Conservation (phyloP, 2,113 vertebrate genomes). For the Thermophis baileyi region DNA sequence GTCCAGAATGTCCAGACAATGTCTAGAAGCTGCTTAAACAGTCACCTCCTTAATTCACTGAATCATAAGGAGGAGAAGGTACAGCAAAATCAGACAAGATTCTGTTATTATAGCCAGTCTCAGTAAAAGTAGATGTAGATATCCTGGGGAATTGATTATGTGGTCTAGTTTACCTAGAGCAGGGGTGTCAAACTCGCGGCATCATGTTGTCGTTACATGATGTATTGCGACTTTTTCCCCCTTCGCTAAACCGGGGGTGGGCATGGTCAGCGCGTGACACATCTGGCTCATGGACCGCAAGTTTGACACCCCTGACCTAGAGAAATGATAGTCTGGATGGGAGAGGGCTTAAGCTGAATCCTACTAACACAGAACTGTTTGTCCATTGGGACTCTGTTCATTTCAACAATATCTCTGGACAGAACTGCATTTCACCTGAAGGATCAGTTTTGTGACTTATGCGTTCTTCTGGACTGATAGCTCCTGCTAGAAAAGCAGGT, state of each 20-base stretch:
- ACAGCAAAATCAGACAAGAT: background rate
- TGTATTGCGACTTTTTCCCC: fast-evolving
- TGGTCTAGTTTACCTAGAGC: background rate
- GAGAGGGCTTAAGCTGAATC: background rate
- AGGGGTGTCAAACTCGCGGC: too few species aligned
- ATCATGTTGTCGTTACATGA: fast-evolving
- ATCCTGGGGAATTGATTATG: background rate
- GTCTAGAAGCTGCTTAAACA: background rate
- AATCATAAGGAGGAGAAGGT: background rate
- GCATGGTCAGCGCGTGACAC: too few species aligned
- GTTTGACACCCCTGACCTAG: background rate
- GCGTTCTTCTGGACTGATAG: background rate
- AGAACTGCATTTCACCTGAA: background rate
- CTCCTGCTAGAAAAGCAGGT: background rate
- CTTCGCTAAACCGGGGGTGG: too few species aligned
- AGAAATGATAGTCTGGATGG: background rate
- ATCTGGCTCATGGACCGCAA: too few species aligned
- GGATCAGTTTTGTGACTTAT: background rate
- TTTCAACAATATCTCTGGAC: background rate
- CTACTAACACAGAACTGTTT: background rate
- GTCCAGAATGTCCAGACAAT: background rate
- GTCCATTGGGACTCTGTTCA: background rate
- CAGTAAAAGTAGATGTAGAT: background rate
- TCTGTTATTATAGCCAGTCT: background rate
- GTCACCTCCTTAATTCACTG: background rate